phyloP scores from a whole-genome alignment of 2,888 invertebrate species.

The Nebria brevicollis region DNA sequence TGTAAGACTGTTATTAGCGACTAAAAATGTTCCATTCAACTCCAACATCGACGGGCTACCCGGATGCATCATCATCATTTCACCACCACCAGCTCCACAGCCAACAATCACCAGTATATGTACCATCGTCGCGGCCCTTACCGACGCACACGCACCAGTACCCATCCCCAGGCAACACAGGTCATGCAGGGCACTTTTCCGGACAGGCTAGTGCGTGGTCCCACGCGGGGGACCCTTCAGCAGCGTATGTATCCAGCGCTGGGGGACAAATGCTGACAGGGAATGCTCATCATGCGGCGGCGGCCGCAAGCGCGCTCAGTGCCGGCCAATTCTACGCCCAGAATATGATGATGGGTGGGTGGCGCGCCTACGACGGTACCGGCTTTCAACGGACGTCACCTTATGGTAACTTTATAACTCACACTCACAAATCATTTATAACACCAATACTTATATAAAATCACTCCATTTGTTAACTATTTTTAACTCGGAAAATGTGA shows the following conservation, averaged over 20 bases:
- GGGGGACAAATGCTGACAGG: constrained; percentile 35
- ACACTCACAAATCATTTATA: neutral
- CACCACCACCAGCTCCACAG: constrained; percentile 61
- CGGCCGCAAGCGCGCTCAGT: constrained; percentile 60
- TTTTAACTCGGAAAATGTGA: too few relatives aligned
- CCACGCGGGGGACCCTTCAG: constrained; percentile 56
- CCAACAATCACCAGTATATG: constrained; percentile 73
- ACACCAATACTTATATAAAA: neutral
- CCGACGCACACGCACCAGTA: constrained; percentile 64
- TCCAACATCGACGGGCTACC: constrained; percentile 55
- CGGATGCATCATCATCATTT: constrained; percentile 55
- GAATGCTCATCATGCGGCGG: constrained; percentile 52
- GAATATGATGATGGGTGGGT: constrained; percentile 80
- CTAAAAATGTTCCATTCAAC: constrained; percentile 61
- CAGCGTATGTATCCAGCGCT: constrained; percentile 43
- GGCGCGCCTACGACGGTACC: constrained; percentile 78
- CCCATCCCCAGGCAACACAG: constrained; percentile 60
- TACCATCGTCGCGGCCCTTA: constrained; percentile 70
- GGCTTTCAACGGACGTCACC: constrained; percentile 85
- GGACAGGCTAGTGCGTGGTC: constrained; percentile 56
- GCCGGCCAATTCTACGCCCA: constrained; percentile 80
- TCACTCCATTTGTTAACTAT: too few relatives aligned
- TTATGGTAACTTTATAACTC: constrained; percentile 69
- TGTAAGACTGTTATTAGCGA: neutral
- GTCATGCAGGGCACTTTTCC: constrained; percentile 56